phyloP scores from a whole-genome alignment of 2,888 invertebrate genomes.

The Perizoma affinitatum region DNA sequence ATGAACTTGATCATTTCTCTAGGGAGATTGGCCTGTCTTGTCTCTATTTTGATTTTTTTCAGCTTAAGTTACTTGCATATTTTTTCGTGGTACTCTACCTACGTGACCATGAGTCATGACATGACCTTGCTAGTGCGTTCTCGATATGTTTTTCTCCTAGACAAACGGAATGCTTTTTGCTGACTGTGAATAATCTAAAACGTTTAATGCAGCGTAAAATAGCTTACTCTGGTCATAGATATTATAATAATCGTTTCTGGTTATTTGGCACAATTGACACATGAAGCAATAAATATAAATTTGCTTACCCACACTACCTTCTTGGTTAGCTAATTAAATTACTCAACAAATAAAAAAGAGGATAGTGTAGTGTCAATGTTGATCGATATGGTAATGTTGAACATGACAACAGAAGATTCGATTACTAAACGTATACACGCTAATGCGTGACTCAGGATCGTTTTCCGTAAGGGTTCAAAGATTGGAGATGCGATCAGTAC shows the following conservation, averaged over 20 bases:
- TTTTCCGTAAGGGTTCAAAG: slow-evolving; percentile 17
- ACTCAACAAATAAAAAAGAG: background rate
- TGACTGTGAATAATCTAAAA: background rate
- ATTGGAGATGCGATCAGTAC: slow-evolving; percentile 12
- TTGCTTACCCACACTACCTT: no score
- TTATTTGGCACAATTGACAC: background rate
- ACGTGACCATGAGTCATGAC: background rate
- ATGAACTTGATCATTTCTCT: no score
- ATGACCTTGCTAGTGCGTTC: background rate
- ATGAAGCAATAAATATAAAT: background rate
- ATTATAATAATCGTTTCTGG: no score
- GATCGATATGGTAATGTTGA: slow-evolving; percentile 3
- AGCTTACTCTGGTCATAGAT: background rate
- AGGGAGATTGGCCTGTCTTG: no score
- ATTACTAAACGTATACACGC: slow-evolving; percentile 18
- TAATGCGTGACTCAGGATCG: slow-evolving; percentile 32
- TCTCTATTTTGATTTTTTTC: no score
- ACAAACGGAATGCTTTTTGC: background rate
- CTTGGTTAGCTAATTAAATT: background rate
- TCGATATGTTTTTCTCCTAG: background rate
- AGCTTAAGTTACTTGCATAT: no score
- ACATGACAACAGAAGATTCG: slow-evolving; percentile 13
- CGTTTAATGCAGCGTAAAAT: no score
- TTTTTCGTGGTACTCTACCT: background rate
- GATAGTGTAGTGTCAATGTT: background rate